Percentiles rank a stretch among this genome's conserved stretches.
phyloP scores from a whole-genome alignment of 2,888 invertebrate genomes.

The Lathronympha strigana region DNA sequence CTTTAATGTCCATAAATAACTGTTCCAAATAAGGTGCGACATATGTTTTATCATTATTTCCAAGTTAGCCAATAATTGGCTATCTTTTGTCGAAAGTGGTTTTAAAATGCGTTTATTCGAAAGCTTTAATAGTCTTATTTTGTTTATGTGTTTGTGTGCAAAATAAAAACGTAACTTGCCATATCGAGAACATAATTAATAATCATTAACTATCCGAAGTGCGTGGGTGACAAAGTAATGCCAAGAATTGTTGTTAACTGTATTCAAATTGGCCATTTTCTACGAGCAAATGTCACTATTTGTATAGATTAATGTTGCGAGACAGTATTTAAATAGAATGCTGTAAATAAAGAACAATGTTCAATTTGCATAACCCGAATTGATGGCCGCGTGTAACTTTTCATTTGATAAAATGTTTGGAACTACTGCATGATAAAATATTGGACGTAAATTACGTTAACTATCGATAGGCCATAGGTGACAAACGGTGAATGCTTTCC shows the following conservation, averaged over 20 bases:
- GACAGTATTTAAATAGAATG: slow-evolving; percentile 39
- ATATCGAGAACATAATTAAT: slow-evolving; percentile 59
- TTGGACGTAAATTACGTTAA: slow-evolving; percentile 9
- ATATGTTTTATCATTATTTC: too few species aligned
- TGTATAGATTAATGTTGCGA: slow-evolving; percentile 57
- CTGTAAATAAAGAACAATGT: slow-evolving; percentile 41
- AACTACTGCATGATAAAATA: slow-evolving; percentile 6
- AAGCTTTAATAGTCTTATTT: background rate
- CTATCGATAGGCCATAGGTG: slow-evolving; percentile 9
- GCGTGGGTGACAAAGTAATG: slow-evolving; percentile 54
- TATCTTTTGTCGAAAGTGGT: background rate
- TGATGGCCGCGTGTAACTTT: slow-evolving; percentile 27
- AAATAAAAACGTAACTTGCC: slow-evolving; percentile 47
- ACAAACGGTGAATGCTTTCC: slow-evolving; percentile 10
- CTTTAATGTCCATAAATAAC: too few species aligned
- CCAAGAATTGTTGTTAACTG: slow-evolving; percentile 63
- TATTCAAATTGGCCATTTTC: slow-evolving; percentile 74
- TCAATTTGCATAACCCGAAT: slow-evolving; percentile 37
- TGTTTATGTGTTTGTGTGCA: background rate
- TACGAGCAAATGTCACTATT: slow-evolving; percentile 54
- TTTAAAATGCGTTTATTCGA: background rate
- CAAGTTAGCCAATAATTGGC: too few species aligned
- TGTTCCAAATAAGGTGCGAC: too few species aligned
- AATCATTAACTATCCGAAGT: slow-evolving; percentile 53
- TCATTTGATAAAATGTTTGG: slow-evolving; percentile 25